Conservation (phyloP, 2,797 vertebrate genomes). For the Amblyraja radiata region DNA sequence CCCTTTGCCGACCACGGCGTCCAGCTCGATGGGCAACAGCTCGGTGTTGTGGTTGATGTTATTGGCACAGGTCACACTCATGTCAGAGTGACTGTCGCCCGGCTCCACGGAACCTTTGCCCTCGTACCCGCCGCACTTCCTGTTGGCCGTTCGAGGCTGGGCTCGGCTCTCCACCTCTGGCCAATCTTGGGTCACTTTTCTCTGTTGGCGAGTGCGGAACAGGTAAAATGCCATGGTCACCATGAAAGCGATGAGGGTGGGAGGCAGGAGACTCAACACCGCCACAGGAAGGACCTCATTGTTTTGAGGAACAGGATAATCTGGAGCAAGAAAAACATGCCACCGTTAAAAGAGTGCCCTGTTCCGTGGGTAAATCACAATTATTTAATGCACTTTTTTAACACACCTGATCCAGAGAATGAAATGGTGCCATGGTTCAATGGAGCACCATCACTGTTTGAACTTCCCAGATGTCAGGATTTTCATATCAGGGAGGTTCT, state of each 20-base stretch:
- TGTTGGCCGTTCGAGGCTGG: conserved; percentile 48
- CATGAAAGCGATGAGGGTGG: conserved; percentile 66
- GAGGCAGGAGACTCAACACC: conserved; percentile 75
- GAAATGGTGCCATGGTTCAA: no score
- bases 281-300: conserved; percentile 80
- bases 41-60: conserved; percentile 54
- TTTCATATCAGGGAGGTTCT: no score
- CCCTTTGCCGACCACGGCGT: conserved; percentile 74
- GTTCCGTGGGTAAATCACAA: no score
- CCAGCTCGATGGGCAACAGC: conserved; percentile 72
- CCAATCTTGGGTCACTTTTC: conserved; percentile 68
- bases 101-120: conserved; percentile 51
- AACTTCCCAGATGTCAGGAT: no score
- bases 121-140: conserved; percentile 46
- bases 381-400: no score
- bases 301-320: conserved; percentile 70
- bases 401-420: no score
- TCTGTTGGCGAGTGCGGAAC: conserved; percentile 65
- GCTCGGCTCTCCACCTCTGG: conserved; percentile 52
- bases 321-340: conserved; percentile 49
- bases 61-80: conserved; percentile 45
- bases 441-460: no score
- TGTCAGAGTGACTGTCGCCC: conserved; percentile 44
- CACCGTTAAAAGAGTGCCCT: background rate
- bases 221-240: conserved; percentile 68